Evolutionary conservation across 2,113 vertebrate genomes (phyloP).

Genomic region (Todiramphus saurophagus): DNA sequence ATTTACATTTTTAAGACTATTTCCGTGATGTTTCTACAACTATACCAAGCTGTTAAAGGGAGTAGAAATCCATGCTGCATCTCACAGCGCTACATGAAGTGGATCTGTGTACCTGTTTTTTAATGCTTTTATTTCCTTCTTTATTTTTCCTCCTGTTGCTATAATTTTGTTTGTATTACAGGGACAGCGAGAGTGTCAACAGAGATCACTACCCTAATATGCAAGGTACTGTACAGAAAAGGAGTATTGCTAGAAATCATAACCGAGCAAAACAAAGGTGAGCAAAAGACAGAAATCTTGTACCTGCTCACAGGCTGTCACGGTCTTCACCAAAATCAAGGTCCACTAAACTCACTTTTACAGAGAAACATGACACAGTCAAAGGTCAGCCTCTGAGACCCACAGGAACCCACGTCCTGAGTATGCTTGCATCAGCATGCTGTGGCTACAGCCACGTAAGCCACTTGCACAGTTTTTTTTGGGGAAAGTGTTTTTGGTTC

Average conservation of each 20-base stretch:
- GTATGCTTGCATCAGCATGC: accelerated
- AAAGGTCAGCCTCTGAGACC: neutral
- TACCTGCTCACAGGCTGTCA: neutral
- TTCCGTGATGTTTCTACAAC: neutral
- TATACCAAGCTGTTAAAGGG: neutral
- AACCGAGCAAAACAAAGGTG: neutral
- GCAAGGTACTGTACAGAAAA: neutral
- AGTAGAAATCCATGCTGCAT: neutral
- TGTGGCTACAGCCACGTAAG: neutral
- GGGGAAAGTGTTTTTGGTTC: neutral
- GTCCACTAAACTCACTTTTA: neutral
- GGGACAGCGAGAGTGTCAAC: neutral
- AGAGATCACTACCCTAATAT: neutral
- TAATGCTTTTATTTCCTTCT: neutral
- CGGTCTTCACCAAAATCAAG: neutral
- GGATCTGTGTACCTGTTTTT: too few species aligned
- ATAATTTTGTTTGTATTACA: neutral
- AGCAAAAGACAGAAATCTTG: neutral
- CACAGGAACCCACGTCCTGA: neutral
- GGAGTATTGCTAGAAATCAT: neutral
- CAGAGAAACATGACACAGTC: neutral
- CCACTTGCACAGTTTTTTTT: neutral
- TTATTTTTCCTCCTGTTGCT: neutral
- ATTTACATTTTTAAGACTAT: neutral
- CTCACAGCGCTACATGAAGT: neutral